Conservation (phyloP, 2,797 vertebrate species). For the Fratercula arctica region DNA sequence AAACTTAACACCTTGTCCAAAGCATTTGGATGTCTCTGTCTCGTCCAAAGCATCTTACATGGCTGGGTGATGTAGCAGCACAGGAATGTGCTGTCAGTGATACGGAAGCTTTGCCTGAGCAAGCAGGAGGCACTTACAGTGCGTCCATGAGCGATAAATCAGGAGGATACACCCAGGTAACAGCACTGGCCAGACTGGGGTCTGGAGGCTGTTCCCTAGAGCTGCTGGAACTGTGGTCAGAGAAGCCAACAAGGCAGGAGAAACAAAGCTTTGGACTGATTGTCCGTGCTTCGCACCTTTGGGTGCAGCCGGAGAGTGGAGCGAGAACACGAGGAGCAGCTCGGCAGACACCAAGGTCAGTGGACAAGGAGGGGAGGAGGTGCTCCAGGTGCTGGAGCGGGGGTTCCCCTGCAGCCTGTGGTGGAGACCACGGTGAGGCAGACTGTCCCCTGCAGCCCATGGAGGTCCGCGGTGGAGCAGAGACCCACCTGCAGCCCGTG, state of each 20-base stretch:
- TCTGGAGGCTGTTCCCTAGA: background rate
- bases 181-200: background rate
- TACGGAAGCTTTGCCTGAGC: background rate
- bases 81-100: background rate
- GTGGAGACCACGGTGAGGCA: background rate
- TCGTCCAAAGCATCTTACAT: background rate
- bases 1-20: constrained; percentile 33
- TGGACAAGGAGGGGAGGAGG: background rate
- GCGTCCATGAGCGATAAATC: background rate
- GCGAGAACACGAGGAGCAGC: background rate
- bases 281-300: background rate
- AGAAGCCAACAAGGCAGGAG: background rate
- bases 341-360: background rate
- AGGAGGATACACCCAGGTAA: background rate
- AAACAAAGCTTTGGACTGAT: background rate
- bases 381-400: background rate
- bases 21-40: background rate
- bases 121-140: background rate
- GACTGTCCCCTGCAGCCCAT: background rate
- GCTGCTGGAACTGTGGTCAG: background rate
- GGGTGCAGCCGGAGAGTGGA: background rate
- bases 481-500: no score
- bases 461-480: background rate
- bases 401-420: background rate
- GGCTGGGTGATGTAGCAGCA: background rate